A percentile compares a stretch with the other conserved stretches of the same genome.
These are phyloP conservation scores for Zaprionus vittiger DNA, from an alignment of 1,140 invertebrate species.

Conservation along the genomic window DNA sequence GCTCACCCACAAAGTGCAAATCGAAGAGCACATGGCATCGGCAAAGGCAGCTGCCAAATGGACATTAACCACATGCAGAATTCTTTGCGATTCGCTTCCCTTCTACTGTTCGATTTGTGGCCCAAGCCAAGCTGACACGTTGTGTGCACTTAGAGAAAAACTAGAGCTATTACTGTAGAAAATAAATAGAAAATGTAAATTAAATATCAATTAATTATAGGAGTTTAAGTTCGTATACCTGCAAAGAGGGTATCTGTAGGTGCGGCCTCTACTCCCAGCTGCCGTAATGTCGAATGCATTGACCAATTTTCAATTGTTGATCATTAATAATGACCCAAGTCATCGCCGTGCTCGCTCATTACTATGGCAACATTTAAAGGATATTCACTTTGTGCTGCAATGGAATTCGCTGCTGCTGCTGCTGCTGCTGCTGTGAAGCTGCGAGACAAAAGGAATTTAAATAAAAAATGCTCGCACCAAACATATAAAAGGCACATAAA, in stretches of 20 bases:
- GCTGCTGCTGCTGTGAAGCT: conserved; percentile 25
- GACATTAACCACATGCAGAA: conserved; percentile 70
- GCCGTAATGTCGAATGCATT: neutral
- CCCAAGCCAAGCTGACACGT: neutral
- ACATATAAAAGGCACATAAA: conserved; percentile 78
- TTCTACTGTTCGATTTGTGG: neutral
- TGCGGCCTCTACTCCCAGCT: neutral
- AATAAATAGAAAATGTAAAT: neutral
- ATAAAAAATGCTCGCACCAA: conserved; percentile 60
- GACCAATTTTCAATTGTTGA: conserved; percentile 33
- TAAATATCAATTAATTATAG: neutral
- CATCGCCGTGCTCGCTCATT: conserved; percentile 28
- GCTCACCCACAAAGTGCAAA: conserved; percentile 49
- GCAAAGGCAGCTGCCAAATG: conserved; percentile 62
- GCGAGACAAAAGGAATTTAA: conserved; percentile 70
- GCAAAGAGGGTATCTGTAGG: neutral
- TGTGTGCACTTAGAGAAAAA: conserved; percentile 17
- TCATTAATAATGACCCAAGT: conserved; percentile 41
- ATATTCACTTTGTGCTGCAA: conserved; percentile 35
- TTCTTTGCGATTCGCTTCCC: conserved; percentile 46
- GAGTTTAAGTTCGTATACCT: neutral
- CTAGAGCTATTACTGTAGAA: neutral
- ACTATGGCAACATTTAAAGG: conserved; percentile 41
- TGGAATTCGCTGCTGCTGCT: conserved; percentile 14
- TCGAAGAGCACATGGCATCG: conserved; percentile 56